Percentiles rank a stretch among this genome's conserved stretches.
These are phyloP conservation scores for Diadegma fenestrale DNA, from an alignment of 2,888 invertebrate species.

Conservation along the genomic window DNA sequence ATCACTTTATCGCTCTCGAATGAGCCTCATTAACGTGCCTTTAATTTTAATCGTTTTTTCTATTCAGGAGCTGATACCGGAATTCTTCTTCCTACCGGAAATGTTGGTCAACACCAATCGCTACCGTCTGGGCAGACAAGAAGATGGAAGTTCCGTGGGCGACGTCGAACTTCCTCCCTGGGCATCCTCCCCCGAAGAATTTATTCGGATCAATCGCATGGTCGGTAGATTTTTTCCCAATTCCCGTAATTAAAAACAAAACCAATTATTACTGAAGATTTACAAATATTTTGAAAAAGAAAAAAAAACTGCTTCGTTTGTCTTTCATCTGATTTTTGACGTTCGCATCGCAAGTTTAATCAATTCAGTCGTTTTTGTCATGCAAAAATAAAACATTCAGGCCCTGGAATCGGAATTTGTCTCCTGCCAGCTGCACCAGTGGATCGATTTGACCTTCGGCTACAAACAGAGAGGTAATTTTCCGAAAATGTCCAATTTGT, in stretches of 20 bases:
- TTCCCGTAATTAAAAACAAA: slow-evolving; percentile 46
- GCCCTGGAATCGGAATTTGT: slow-evolving; percentile 99
- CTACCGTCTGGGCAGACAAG: slow-evolving; percentile 95
- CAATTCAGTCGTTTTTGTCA: neutral
- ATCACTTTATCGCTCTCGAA: neutral
- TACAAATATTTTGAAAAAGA: too few relatives aligned
- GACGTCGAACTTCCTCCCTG: slow-evolving; percentile 98
- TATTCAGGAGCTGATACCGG: slow-evolving; percentile 96
- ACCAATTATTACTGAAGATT: too few relatives aligned
- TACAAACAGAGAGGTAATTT: slow-evolving; percentile 97
- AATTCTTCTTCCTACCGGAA: slow-evolving; percentile 99
- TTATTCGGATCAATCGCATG: slow-evolving; percentile 98
- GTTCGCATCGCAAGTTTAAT: neutral
- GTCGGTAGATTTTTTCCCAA: slow-evolving; percentile 82
- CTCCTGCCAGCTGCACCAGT: slow-evolving; percentile 99
- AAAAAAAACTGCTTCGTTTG: neutral
- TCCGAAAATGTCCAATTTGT: neutral
- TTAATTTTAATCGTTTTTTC: slow-evolving; percentile 49
- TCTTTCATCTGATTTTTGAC: neutral
- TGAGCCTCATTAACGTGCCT: neutral
- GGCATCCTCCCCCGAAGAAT: slow-evolving; percentile 99
- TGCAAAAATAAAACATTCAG: slow-evolving; percentile 82
- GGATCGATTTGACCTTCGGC: slow-evolving; percentile 99
- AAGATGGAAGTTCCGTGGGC: slow-evolving; percentile 91
- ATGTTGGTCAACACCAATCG: slow-evolving; percentile 97